These are phyloP conservation scores for Sycophaga agraensis DNA, from an alignment of 1,140 invertebrate genomes.

Conservation along the genomic window DNA sequence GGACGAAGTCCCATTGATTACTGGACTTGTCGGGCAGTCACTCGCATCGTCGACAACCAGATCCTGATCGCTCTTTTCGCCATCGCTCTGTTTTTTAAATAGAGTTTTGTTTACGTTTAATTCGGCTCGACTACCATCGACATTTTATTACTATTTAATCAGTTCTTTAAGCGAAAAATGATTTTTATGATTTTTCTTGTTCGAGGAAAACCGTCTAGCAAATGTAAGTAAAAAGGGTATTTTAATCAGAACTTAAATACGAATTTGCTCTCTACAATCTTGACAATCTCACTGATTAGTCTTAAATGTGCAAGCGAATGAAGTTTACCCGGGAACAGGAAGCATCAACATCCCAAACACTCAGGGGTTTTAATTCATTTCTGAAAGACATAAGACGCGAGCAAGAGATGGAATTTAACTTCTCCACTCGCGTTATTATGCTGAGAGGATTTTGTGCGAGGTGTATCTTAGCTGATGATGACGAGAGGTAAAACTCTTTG, in stretches of 20 bases:
- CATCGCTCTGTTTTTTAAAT: slow-evolving; percentile 74
- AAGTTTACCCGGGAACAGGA: not conserved
- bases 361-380: slow-evolving; percentile 21
- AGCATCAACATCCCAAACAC: not conserved
- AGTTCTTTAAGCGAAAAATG: too few species aligned
- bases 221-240: too few species aligned
- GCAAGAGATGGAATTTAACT: not conserved
- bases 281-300: too few species aligned
- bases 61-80: slow-evolving; percentile 95
- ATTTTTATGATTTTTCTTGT: too few species aligned
- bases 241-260: too few species aligned
- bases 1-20: slow-evolving; percentile 69
- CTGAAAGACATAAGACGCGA: not conserved
- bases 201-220: too few species aligned
- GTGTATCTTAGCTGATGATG: not conserved
- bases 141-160: too few species aligned
- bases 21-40: slow-evolving; percentile 64
- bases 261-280: too few species aligned
- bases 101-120: too few species aligned
- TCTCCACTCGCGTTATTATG: not conserved
- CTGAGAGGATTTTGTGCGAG: not conserved
- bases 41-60: slow-evolving; percentile 94
- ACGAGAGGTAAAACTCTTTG: not conserved
- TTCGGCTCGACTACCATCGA: too few species aligned
- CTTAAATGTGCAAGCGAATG: too few species aligned